Evolutionary conservation across 2,888 invertebrate species (phyloP), one percentile per base, ranked within the genome.

Genomic region (Tenthredo livida): DNA sequence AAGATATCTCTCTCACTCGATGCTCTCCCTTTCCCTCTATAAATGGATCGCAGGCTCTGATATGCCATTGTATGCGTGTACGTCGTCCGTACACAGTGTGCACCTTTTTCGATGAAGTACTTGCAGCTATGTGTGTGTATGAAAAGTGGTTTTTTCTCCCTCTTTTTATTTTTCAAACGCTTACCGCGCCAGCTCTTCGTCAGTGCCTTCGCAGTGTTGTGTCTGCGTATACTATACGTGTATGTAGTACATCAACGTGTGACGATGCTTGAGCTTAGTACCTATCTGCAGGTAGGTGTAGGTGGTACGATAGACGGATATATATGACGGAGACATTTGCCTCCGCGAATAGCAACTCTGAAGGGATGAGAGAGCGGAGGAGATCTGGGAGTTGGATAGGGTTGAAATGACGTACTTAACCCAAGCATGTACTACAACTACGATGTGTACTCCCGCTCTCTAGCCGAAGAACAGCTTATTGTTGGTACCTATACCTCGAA

Each of bases 351-450:
- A 47, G 10, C 10, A 47, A n/a, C 75, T 9, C 75, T 40, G 29
- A n/a, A 37, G 58, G 58, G 58, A 25, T 12, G 47, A 12, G 58
- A 58, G 80, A 58, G 80, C 21, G 37, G n/a, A 61, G 33, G 61
- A 80, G 80, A 80, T 80, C 67, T 47, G 7, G 37, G 10, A 47
- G 67, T 70, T 70, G 50, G 67, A 83, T 67, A 50, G 70, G 83
- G 83, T 37, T 83, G 67, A 83, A 83, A 83, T 83, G 65, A 83
- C 83, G 65, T 47, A 70, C 83, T 83, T 47, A 83, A 83, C 67
- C 65, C 83, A 29, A 83, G 67, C 83, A 70, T 83, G 50, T 17
- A 40, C 82, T 82, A 82, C 82, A 10, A 21, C 75, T 15, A 21
- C 75, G 47, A 9, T 12, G 9, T n/a, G 6, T 29, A 75, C 15